phyloP scores from a whole-genome alignment of 2,888 invertebrate species.

The Oligia fasciuncula region DNA sequence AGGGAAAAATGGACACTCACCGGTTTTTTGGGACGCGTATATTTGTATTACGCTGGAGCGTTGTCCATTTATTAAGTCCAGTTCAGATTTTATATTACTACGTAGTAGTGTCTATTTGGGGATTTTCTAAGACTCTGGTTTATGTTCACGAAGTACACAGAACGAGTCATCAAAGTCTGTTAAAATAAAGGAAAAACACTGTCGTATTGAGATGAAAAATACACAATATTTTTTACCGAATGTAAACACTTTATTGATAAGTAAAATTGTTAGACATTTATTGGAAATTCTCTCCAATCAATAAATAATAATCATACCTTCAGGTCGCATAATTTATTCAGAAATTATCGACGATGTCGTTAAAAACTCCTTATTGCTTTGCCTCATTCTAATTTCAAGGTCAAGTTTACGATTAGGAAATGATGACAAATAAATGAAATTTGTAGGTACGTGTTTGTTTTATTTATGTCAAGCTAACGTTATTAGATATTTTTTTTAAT shows the following conservation, averaged over 20 bases:
- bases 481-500: too few relatives aligned
- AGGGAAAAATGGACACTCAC: conserved; percentile 63
- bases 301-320: conserved; percentile 29
- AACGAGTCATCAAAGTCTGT: not conserved
- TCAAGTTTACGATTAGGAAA: conserved; percentile 23
- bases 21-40: conserved; percentile 58
- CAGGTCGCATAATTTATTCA: conserved; percentile 39
- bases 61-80: conserved; percentile 14
- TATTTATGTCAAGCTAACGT: conserved; percentile 2
- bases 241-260: not conserved
- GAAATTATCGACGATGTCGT: conserved; percentile 34
- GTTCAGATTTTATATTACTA: not conserved
- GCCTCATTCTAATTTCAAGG: conserved; percentile 11
- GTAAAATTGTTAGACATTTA: not conserved
- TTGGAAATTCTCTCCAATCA: conserved; percentile 20
- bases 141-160: not conserved
- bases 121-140: not conserved
- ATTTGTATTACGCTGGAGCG: conserved; percentile 27
- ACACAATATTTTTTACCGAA: too few relatives aligned
- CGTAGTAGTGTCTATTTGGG: not conserved
- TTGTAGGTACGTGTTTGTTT: not conserved
- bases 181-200: not conserved
- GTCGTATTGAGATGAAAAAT: too few relatives aligned
- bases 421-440: not conserved
- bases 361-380: conserved; percentile 29